Percentiles rank a stretch among this genome's conserved stretches.
These are phyloP conservation scores for Tenrec ecaudatus DNA, from an alignment of 2,113 vertebrate species.

Conservation along the genomic window DNA sequence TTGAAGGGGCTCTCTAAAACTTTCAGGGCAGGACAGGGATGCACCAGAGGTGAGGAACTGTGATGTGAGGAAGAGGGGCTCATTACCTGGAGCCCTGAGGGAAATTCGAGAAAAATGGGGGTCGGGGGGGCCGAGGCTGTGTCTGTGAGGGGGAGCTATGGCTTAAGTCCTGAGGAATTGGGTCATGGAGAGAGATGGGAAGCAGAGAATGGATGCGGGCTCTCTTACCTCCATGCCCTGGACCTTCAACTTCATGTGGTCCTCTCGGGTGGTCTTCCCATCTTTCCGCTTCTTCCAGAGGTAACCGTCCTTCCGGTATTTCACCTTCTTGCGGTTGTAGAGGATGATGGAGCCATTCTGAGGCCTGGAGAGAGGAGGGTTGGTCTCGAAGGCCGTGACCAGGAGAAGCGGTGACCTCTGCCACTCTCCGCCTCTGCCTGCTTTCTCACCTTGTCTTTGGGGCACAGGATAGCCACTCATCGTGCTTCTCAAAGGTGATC, in stretches of 20 bases:
- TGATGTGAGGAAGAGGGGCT: conserved; percentile 17
- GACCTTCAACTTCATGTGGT: conserved; percentile 97
- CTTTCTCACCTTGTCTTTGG: conserved; percentile 91
- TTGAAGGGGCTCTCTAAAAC: not conserved
- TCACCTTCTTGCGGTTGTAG: conserved; percentile 96
- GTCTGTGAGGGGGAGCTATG: not conserved
- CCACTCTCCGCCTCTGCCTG: not conserved
- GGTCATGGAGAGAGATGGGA: not conserved
- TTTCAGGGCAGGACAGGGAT: not conserved
- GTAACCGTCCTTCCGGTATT: conserved; percentile 95
- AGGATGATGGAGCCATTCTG: conserved; percentile 94
- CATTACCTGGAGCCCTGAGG: not conserved
- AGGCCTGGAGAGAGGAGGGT: conserved; percentile 84
- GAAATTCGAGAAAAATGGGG: not conserved
- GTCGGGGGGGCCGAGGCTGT: not conserved
- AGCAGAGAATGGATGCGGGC: not conserved
- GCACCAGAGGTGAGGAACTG: not conserved
- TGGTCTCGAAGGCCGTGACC: not conserved
- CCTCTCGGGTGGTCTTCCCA: conserved; percentile 94
- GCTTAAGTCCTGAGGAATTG: not conserved
- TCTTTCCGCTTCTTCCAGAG: conserved; percentile 96
- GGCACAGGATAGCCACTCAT: conserved; percentile 92
- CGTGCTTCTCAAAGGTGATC: conserved; percentile 93
- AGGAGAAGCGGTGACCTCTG: not conserved
- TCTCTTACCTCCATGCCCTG: conserved; percentile 93